Conservation (phyloP, 2,113 vertebrate species). For the Tetraodon nigroviridis region DNA sequence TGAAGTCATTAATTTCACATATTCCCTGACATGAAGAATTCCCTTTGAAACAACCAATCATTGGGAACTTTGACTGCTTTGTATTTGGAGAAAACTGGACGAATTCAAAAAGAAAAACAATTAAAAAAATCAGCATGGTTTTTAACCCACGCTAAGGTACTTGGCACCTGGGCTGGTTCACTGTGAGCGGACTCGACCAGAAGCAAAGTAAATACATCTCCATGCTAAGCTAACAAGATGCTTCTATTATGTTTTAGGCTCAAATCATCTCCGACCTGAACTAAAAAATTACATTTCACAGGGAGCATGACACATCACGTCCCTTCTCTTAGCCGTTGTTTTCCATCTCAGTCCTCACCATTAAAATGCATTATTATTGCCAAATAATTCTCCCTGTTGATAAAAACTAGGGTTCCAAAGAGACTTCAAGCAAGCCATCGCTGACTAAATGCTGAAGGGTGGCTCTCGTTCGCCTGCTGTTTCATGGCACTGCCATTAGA, state of each 20-base stretch:
- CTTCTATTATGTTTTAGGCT: neutral
- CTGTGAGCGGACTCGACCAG: constrained; percentile 8
- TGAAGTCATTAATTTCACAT: constrained; percentile 62
- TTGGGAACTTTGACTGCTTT: constrained; percentile 50
- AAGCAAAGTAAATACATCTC: constrained; percentile 13
- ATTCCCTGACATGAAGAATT: constrained; percentile 64
- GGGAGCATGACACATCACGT: constrained; percentile 18
- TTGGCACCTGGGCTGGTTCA: constrained; percentile 7
- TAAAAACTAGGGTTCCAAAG: constrained; percentile 32
- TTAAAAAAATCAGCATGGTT: constrained; percentile 11
- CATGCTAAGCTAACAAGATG: constrained; percentile 12
- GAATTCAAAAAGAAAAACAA: constrained; percentile 30
- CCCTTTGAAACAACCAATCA: constrained; percentile 70
- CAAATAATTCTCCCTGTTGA: constrained; percentile 38
- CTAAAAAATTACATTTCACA: constrained; percentile 9
- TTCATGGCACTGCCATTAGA: constrained; percentile 36
- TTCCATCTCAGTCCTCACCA: constrained; percentile 21
- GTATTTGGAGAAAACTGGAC: constrained; percentile 39
- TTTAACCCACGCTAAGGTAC: constrained; percentile 14
- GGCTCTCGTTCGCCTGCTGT: constrained; percentile 39
- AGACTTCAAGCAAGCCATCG: constrained; percentile 34
- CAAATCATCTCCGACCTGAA: constrained; percentile 4
- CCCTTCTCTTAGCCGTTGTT: neutral
- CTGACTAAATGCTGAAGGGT: constrained; percentile 40
- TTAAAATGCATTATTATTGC: constrained; percentile 34